These are phyloP conservation scores for Paraescarpia echinospica DNA, from an alignment of 1,140 invertebrate genomes.

Conservation along the genomic window DNA sequence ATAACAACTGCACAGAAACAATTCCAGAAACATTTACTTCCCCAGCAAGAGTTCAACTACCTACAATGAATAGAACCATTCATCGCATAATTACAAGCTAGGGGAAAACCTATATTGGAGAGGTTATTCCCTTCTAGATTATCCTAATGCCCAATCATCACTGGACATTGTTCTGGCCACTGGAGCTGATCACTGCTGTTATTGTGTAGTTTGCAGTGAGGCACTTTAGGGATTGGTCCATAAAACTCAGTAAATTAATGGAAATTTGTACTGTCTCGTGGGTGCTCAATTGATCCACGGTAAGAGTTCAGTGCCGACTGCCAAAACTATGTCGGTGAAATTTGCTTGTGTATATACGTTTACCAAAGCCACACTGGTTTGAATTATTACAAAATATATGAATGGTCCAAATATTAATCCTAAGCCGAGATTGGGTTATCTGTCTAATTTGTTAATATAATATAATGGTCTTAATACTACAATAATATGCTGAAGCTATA, in stretches of 20 bases:
- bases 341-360: background rate
- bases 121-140: background rate
- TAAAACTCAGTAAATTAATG: background rate
- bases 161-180: background rate
- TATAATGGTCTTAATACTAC: too few relatives aligned
- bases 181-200: background rate
- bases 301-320: background rate
- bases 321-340: background rate
- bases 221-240: background rate
- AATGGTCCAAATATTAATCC: background rate
- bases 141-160: background rate
- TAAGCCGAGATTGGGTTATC: too few relatives aligned
- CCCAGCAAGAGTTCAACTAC: background rate
- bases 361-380: background rate
- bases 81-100: background rate
- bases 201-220: background rate
- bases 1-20: background rate
- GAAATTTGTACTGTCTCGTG: background rate
- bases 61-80: background rate
- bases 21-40: background rate
- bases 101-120: background rate
- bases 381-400: background rate
- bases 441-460: too few relatives aligned
- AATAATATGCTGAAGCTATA: too few relatives aligned
- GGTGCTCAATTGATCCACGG: background rate